phyloP scores from a whole-genome alignment of 1,140 invertebrate species.

The Bombyx mori region ASM3026992v2 NC_085119.1:13414501-13415000 shows the following conservation, averaged over 20 bases:
- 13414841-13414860: slow-evolving; percentile 32
- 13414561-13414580: slow-evolving; percentile 32
- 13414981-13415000: no score
- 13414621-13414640: slow-evolving; percentile 31
- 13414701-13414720: no score
- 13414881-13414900: slow-evolving; percentile 34
- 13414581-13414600: slow-evolving; percentile 21
- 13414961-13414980: no score
- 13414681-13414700: no score
- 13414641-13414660: slow-evolving; percentile 19
- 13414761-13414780: not conserved
- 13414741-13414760: not conserved
- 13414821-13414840: slow-evolving; percentile 22
- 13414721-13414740: no score
- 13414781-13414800: slow-evolving; percentile 4
- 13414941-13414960: no score
- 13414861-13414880: slow-evolving; percentile 35
- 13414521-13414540: slow-evolving; percentile 61
- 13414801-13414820: slow-evolving; percentile 48
- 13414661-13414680: slow-evolving; percentile 5
- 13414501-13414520: slow-evolving; percentile 29
- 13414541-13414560: slow-evolving; percentile 53
- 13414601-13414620: slow-evolving; percentile 36
- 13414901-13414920: slow-evolving; percentile 19
- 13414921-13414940: not conserved